These are phyloP conservation scores for Coendou prehensilis DNA, from an alignment of 2,797 vertebrate species.

Conservation along the genomic window DNA sequence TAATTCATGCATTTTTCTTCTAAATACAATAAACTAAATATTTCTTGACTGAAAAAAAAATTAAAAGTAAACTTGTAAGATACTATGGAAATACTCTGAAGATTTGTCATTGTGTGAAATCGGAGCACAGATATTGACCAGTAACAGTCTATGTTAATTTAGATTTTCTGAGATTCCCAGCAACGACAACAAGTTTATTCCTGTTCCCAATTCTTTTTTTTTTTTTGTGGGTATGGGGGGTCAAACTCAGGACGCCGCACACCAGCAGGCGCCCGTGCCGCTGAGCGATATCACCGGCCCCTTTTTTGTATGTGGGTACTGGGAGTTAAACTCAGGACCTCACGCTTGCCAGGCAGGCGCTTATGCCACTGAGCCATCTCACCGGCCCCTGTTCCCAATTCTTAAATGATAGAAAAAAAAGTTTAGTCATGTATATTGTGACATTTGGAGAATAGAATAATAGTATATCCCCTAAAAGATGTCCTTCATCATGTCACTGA, in stretches of 20 bases:
- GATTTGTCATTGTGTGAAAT: background rate
- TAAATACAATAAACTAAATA: constrained; percentile 4
- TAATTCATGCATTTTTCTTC: background rate
- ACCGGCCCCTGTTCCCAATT: background rate
- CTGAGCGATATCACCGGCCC: too few relatives aligned
- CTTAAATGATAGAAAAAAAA: constrained; percentile 4
- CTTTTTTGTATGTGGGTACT: too few relatives aligned
- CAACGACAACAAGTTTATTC: background rate
- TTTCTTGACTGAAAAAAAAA: constrained; percentile 11
- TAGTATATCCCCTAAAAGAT: background rate
- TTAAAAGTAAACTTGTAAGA: background rate
- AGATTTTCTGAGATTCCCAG: background rate
- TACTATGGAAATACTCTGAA: background rate
- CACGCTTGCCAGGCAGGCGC: too few relatives aligned
- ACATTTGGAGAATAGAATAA: background rate
- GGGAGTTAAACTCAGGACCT: too few relatives aligned
- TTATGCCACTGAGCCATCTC: too few relatives aligned
- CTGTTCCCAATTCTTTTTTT: background rate
- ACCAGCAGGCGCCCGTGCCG: too few relatives aligned
- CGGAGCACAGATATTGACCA: background rate
- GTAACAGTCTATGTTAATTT: background rate
- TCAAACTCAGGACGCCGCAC: too few relatives aligned
- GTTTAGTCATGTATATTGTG: background rate
- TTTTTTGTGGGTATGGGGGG: too few relatives aligned
- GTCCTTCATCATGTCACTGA: background rate